Conservation (phyloP, 2,797 vertebrate genomes). For the Sebastes reedi region DNA sequence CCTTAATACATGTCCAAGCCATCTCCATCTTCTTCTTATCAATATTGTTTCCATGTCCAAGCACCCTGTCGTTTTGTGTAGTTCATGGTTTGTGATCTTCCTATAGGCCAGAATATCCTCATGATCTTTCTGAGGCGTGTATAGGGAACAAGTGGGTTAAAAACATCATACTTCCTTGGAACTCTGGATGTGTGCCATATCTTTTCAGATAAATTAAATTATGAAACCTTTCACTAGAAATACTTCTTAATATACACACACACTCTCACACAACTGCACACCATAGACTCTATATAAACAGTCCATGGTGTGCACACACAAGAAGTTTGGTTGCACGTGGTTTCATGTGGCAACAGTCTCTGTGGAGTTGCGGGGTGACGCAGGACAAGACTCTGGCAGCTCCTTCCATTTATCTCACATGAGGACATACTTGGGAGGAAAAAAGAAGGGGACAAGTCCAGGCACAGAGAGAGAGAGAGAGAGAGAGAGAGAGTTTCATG, state of each 20-base stretch:
- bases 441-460: neutral
- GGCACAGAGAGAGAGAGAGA: neutral
- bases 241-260: neutral
- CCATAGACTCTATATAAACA: neutral
- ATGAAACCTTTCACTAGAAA: neutral
- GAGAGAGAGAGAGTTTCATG: constrained; percentile 15
- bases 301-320: no score
- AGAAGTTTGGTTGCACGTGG: constrained; percentile 38
- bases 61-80: no score
- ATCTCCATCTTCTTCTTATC: no score
- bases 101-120: no score
- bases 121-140: no score
- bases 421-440: constrained; percentile 22
- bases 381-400: constrained; percentile 33
- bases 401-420: constrained; percentile 24
- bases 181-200: neutral
- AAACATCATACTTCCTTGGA: neutral
- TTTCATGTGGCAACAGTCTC: constrained; percentile 48
- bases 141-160: neutral
- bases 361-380: constrained; percentile 38
- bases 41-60: no score
- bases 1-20: no score
- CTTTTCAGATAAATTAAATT: constrained; percentile 1
- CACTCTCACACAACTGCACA: neutral
- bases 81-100: no score